Evolutionary conservation across 30 jellyfish, hydroid and myxozoan genomes (phyloP), one percentile per base, ranked within the genome.

Genomic region (Mastigias papua): DNA sequence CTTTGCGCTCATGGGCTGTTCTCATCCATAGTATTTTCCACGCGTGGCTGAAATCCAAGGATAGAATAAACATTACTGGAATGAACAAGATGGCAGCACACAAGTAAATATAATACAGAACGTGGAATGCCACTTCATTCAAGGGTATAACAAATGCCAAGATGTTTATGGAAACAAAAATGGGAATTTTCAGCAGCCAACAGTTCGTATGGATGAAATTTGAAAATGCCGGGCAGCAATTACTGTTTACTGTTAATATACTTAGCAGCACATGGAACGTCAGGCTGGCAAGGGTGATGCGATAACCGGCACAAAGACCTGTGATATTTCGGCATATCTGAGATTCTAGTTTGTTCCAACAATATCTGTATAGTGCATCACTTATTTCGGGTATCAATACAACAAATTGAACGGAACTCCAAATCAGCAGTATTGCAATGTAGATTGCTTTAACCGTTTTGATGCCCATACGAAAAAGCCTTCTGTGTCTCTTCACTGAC

Each of bases 271-370:
- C 30, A 50, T 96, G 95, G 62, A 74, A 96, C 6, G 73, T 25
- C 31, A 82, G 54, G 32, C 86, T 71, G 15, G 89, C 66, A 21
- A 88, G 71, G 27, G 98, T 88, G 30, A 86, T 65, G 33, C 99
- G 84, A 80, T 96, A 96, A 0, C 96, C 97, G 3, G 95, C 98
- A 48, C 91, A 98, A 15, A 96, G 58, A 1, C 99, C 99, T 22
- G 91, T 46, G 60, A 96, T 58, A 48, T 84, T 91, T 19, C 48
- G 51, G 83, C 99, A 96, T 1, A 63, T 5, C 13, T 23, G 37
- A 27, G 91, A 73, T 29, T 86, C 80, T 37, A 76, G 51, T 76
- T 50, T 86, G 22, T 69, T 70, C 84, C 88, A 86, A 35, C 99
- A 96, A 34, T 48, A 73, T 4, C 86, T 13, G 74, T 75, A 73